A percentile compares a stretch with the other conserved stretches of the same genome.
Conservation (phyloP, 1,140 invertebrate species). For the Eulimnadia texana region DNA sequence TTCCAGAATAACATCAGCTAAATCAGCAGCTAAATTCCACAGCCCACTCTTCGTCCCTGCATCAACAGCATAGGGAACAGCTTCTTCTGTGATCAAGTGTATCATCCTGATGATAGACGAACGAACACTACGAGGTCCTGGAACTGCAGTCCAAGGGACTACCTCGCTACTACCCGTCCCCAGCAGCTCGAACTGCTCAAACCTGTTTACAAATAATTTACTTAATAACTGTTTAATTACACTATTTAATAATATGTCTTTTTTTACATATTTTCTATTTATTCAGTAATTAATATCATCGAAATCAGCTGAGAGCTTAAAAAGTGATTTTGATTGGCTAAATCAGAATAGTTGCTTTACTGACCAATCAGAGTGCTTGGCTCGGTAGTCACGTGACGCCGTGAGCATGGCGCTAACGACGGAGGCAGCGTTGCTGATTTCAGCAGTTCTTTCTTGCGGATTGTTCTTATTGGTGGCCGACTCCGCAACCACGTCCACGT, state of each 20-base stretch:
- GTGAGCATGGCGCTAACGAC: conserved; percentile 18
- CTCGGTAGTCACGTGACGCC: conserved; percentile 11
- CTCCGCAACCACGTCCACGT: conserved; percentile 33
- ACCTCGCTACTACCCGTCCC: background rate
- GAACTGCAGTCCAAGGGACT: conserved; percentile 1
- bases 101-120: background rate
- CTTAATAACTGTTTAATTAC: too few species aligned
- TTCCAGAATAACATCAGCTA: conserved; percentile 62
- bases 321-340: too few species aligned
- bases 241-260: too few species aligned
- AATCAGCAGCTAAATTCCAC: conserved; percentile 50
- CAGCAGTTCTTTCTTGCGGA: conserved; percentile 18
- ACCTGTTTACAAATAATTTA: too few species aligned
- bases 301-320: background rate
- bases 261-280: too few species aligned
- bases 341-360: background rate
- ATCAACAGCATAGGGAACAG: conserved; percentile 27
- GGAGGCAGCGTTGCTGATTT: conserved; percentile 18
- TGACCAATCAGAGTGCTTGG: background rate
- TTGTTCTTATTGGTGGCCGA: conserved; percentile 22
- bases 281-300: background rate
- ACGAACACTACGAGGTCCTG: conserved; percentile 4
- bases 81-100: conserved; percentile 18
- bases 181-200: background rate
- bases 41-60: conserved; percentile 31